phyloP scores from a whole-genome alignment of 2,888 invertebrate genomes.

The Drosophila ustulata region DNA sequence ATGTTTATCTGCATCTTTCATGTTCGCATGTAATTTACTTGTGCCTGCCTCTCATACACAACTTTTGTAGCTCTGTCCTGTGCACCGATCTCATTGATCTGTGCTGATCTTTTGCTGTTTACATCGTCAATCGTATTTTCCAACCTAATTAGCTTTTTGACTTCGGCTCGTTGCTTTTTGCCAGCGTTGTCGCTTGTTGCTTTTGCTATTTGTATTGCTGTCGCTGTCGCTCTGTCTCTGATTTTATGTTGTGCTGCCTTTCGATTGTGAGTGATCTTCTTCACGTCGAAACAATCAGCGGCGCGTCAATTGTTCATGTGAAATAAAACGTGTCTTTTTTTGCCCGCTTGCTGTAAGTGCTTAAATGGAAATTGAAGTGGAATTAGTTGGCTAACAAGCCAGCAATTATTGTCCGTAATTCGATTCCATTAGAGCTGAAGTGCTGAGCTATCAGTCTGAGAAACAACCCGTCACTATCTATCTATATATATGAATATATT shows the following conservation, averaged over 20 bases:
- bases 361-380: constrained; percentile 75
- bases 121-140: constrained; percentile 38
- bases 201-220: constrained; percentile 52
- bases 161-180: constrained; percentile 40
- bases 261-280: constrained; percentile 60
- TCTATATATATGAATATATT: background rate
- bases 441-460: constrained; percentile 23
- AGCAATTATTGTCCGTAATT: constrained; percentile 56
- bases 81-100: constrained; percentile 30
- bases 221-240: constrained; percentile 38
- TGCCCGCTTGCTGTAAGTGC: constrained; percentile 51
- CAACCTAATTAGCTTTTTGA: constrained; percentile 75
- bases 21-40: constrained; percentile 78
- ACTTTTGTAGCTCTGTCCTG: constrained; percentile 19
- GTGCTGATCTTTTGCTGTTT: constrained; percentile 28
- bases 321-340: constrained; percentile 66
- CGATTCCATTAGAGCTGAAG: constrained; percentile 24
- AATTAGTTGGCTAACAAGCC: constrained; percentile 74
- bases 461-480: constrained; percentile 11
- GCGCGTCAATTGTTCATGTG: constrained; percentile 70
- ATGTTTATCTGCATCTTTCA: constrained; percentile 79
- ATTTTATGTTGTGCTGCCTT: constrained; percentile 32
- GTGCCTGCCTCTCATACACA: constrained; percentile 30
- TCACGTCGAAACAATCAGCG: constrained; percentile 44
- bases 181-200: constrained; percentile 15